A percentile compares a stretch with the other conserved stretches of the same genome.
Conservation (phyloP, 2,888 invertebrate genomes). For the Saturnia japonica region DNA sequence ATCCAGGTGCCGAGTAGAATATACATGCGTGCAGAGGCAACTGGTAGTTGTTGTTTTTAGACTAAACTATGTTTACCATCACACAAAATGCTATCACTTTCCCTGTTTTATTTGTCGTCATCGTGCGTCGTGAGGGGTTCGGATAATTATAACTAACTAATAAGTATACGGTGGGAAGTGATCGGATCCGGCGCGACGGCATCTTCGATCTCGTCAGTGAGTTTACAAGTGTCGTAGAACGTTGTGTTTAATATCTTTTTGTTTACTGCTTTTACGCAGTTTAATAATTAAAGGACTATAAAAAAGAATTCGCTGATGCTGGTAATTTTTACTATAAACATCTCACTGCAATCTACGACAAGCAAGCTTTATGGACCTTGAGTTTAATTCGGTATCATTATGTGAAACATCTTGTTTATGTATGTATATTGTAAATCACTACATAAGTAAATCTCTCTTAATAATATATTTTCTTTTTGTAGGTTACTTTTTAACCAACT, state of each 20-base stretch:
- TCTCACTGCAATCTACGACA: background rate
- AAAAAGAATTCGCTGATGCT: background rate
- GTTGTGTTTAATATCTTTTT: background rate
- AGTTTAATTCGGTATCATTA: background rate
- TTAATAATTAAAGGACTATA: background rate
- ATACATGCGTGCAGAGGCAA: too few species aligned
- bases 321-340: background rate
- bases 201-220: background rate
- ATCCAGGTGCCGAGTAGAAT: conserved; percentile 27
- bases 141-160: conserved; percentile 21
- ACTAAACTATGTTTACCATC: too few species aligned
- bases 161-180: background rate
- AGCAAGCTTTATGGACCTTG: background rate
- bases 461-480: too few species aligned
- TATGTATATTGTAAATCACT: too few species aligned
- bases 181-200: background rate
- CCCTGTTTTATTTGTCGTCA: conserved; percentile 22
- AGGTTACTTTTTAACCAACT: too few species aligned
- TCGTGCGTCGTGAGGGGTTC: conserved; percentile 5
- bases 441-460: too few species aligned
- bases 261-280: background rate
- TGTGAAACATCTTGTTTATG: background rate
- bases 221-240: background rate
- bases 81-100: too few species aligned
- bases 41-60: too few species aligned